Evolutionary conservation across 2,888 invertebrate genomes (phyloP).

Genomic region (Torymus tubicola): DNA sequence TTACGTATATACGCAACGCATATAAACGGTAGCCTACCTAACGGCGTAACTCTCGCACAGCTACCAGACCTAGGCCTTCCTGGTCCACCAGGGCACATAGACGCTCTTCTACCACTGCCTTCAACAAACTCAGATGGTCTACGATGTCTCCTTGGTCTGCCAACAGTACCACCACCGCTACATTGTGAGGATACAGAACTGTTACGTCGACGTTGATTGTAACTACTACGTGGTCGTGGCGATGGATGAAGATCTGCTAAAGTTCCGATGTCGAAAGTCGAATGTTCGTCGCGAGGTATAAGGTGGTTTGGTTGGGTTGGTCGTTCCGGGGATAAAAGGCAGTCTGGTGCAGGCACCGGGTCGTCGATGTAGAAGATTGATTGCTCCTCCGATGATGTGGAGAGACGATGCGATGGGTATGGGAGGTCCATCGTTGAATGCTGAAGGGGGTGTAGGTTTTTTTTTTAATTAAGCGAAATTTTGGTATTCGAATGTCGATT

Average conservation of each 20-base stretch:
- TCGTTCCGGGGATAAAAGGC: conserved; percentile 50
- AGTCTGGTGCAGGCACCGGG: conserved; percentile 57
- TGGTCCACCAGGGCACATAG: not conserved
- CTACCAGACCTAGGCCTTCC: conserved; percentile 68
- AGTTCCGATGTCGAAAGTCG: too few species aligned
- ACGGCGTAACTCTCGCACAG: conserved; percentile 69
- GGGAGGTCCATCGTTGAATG: conserved; percentile 20
- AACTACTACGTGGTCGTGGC: too few species aligned
- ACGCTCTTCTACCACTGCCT: conserved; percentile 59
- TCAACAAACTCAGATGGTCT: conserved; percentile 65
- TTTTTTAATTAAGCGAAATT: too few species aligned
- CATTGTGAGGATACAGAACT: conserved; percentile 61
- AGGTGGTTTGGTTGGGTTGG: conserved; percentile 22
- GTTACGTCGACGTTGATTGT: conserved; percentile 50
- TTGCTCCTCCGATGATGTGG: conserved; percentile 65
- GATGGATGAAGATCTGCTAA: not conserved
- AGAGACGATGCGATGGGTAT: conserved; percentile 51
- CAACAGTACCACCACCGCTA: not conserved
- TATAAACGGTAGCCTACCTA: conserved; percentile 64
- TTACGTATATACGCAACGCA: not conserved
- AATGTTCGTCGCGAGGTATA: not conserved
- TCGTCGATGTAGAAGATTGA: conserved; percentile 70
- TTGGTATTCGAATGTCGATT: too few species aligned
- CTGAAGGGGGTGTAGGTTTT: too few species aligned
- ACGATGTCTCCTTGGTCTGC: conserved; percentile 63